A percentile compares a stretch with the other conserved stretches of the same genome.
These are phyloP conservation scores for Drosophila guanche DNA, from an alignment of 1,140 invertebrate species.

Conservation along the genomic window DNA sequence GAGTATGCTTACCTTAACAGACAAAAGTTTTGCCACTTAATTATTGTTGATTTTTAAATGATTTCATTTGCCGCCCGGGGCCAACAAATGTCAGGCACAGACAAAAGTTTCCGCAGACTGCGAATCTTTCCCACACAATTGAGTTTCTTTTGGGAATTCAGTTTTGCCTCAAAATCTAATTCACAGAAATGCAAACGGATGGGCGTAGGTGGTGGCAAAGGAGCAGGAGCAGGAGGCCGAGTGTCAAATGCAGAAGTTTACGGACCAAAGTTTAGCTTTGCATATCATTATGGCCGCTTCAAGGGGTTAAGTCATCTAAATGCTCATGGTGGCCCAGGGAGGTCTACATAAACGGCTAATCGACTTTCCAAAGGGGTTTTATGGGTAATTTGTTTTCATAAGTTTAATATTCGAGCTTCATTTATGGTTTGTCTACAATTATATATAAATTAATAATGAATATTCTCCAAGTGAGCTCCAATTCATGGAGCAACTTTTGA, in stretches of 20 bases:
- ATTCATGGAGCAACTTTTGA: too few relatives aligned
- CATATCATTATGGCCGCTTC: constrained; percentile 47
- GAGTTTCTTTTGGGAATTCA: constrained; percentile 40
- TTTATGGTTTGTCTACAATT: too few relatives aligned
- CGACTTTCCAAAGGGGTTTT: constrained; percentile 28
- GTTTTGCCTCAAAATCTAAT: constrained; percentile 41
- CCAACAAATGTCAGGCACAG: constrained; percentile 54
- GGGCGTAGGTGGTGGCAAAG: not conserved
- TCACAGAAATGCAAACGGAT: constrained; percentile 10
- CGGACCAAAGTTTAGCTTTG: constrained; percentile 40
- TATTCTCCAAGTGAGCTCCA: too few relatives aligned
- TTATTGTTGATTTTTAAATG: constrained; percentile 76
- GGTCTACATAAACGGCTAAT: constrained; percentile 26
- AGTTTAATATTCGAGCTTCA: too few relatives aligned
- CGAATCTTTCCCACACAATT: constrained; percentile 7
- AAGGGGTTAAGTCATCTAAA: constrained; percentile 42
- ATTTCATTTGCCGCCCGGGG: constrained; percentile 56
- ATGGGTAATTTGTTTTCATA: not conserved
- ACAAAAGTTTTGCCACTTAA: constrained; percentile 62
- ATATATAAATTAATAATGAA: too few relatives aligned
- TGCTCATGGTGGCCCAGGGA: constrained; percentile 10
- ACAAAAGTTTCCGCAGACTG: constrained; percentile 31
- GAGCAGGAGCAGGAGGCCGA: not conserved
- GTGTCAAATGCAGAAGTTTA: constrained; percentile 55
- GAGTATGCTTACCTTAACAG: constrained; percentile 34